Evolutionary conservation across 2,797 vertebrate genomes (phyloP), one percentile per base, ranked within the genome.

Genomic region (Salarias fasciatus): DNA sequence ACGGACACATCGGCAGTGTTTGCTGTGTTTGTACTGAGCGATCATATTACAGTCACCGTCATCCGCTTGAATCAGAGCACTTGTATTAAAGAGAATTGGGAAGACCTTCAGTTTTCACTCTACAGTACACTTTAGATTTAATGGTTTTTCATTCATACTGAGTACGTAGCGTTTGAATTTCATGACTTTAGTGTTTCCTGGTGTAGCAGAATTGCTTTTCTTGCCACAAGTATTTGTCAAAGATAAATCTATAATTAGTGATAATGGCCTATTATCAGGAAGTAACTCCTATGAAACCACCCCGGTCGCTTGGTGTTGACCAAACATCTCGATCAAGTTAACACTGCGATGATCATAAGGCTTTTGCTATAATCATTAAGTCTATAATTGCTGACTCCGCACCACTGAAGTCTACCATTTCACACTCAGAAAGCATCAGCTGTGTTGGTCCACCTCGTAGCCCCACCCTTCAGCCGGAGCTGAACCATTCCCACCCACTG

Each of bases 401-500:
- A 62, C 36, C 57, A 31, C 47, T 59, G 52, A 68, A 51, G 74
- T 69, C 44, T 64, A 40, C 70, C 50, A 41, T 72, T 80, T 82
- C 60, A 73, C 84, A 69, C 64, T 24, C 49, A 54, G 69, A 71
- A 74, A 68, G 69, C 69, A 61, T 77, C 68, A 60, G 53, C 73
- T 73, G 61, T 28, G 13, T 37, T 1, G 9, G 48, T 77, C 55
- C 53, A 64, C 62, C 50, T 72, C 50, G 5, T 14, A 43, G 63
- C 71, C 42, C 58, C 81, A 11, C 67, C 76, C 53, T 60, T 77
- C 62, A 55, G 53, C 50, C 12, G 41, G 68, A 84, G 65, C 72
- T 76, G 65, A 89, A 86, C 82, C 80, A 53, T 87, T 92, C 86
- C 86, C 86, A 85, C 68, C 66, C 75, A 72, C 85, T 92, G 89